Percentiles rank a stretch among this genome's conserved stretches.
phyloP scores from a whole-genome alignment of 2,797 vertebrate species.

The Argya squamiceps region DNA sequence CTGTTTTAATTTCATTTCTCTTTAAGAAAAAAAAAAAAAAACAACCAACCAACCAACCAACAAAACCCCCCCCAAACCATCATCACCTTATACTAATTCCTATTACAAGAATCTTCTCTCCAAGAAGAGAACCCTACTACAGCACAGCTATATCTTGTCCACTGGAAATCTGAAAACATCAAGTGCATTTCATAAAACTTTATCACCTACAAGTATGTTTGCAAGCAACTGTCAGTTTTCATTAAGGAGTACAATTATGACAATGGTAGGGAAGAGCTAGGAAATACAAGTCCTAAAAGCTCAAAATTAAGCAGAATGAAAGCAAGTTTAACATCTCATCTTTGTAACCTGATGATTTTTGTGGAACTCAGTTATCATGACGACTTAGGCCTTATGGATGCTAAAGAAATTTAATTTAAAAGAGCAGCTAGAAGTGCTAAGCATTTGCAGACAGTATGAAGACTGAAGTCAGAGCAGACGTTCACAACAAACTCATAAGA shows the following conservation, averaged over 20 bases:
- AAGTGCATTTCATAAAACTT: not conserved
- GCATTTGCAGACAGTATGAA: not conserved
- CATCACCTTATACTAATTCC: not conserved
- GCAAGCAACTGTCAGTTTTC: not conserved
- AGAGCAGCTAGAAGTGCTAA: not conserved
- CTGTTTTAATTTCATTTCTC: not conserved
- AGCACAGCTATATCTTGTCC: not conserved
- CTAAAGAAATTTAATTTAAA: not conserved
- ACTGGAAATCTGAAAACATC: not conserved
- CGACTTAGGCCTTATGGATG: not conserved
- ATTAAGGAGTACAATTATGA: not conserved
- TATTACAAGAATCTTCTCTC: not conserved
- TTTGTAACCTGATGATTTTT: not conserved
- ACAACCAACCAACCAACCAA: accelerated
- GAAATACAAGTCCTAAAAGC: not conserved
- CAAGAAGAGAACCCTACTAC: not conserved
- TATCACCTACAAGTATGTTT: not conserved
- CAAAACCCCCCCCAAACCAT: accelerated
- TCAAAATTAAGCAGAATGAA: not conserved
- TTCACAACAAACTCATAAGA: not conserved
- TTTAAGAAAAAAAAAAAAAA: not conserved
- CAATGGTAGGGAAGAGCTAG: not conserved
- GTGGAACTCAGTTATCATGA: accelerated
- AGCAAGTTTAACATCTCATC: not conserved
- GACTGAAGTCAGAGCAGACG: not conserved